Conservation (phyloP, 2,888 invertebrate species). For the Escarpia spicata region DNA sequence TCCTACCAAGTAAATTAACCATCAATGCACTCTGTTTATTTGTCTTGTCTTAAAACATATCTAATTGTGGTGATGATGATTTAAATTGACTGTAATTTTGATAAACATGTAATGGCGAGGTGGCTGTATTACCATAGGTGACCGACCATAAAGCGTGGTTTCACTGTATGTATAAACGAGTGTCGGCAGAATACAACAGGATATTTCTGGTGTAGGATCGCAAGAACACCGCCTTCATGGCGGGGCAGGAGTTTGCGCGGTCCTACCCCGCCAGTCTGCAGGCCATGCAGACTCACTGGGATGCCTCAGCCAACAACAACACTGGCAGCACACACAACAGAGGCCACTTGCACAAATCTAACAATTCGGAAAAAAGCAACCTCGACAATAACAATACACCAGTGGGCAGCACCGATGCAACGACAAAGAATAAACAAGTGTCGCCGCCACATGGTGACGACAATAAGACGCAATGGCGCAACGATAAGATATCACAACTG, state of each 20-base stretch:
- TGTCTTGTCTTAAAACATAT: not conserved
- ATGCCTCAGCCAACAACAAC: not conserved
- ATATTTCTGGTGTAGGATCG: constrained; percentile 23
- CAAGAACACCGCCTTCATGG: constrained; percentile 32
- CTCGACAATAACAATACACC: not conserved
- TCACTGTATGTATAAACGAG: too few species aligned
- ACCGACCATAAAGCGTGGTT: too few species aligned
- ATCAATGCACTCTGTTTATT: not conserved
- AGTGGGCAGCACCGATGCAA: constrained; percentile 29
- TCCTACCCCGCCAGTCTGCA: constrained; percentile 71
- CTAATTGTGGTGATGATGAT: not conserved
- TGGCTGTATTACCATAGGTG: not conserved
- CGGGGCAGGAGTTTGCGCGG: constrained; percentile 78
- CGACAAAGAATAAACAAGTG: not conserved
- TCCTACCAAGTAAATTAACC: not conserved
- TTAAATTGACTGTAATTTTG: not conserved
- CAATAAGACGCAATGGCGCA: not conserved
- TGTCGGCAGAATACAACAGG: too few species aligned
- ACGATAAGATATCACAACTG: not conserved
- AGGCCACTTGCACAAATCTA: not conserved
- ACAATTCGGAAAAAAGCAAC: not conserved
- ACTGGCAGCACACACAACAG: not conserved
- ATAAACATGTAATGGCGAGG: constrained; percentile 79
- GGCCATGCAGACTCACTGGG: constrained; percentile 40
- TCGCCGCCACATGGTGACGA: not conserved